phyloP scores from a whole-genome alignment of 2,888 invertebrate genomes.

The Zygogramma bicolorata region DNA sequence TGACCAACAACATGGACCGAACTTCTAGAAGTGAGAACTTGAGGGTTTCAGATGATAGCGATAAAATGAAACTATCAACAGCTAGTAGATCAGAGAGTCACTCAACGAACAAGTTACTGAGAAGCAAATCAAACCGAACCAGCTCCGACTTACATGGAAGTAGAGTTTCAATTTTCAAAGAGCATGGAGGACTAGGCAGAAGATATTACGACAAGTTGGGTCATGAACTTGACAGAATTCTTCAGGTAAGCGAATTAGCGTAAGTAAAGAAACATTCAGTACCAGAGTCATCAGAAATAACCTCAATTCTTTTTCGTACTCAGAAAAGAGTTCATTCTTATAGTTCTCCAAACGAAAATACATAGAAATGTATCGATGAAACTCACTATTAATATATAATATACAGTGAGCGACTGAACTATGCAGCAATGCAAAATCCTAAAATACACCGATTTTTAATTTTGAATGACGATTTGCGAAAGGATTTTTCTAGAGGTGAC shows the following conservation, averaged over 20 bases:
- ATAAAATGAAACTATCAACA: neutral
- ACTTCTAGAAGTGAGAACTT: neutral
- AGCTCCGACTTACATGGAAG: conserved; percentile 31
- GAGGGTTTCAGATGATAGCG: neutral
- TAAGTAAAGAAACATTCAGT: neutral
- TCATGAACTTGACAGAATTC: conserved; percentile 54
- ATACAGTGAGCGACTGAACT: too few relatives aligned
- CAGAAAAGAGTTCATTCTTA: too few relatives aligned
- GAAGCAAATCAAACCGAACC: neutral
- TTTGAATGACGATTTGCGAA: too few relatives aligned
- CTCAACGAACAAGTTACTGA: neutral
- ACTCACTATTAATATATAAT: too few relatives aligned
- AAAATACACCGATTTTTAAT: too few relatives aligned
- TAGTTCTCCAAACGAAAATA: too few relatives aligned
- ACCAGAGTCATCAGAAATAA: too few relatives aligned
- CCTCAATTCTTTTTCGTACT: too few relatives aligned
- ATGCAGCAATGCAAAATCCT: too few relatives aligned
- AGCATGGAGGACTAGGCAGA: conserved; percentile 55
- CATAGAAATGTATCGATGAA: too few relatives aligned
- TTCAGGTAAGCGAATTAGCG: conserved; percentile 50
- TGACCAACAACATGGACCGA: neutral
- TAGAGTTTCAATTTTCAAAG: conserved; percentile 26
- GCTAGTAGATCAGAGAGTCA: neutral
- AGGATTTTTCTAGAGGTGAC: too few relatives aligned
- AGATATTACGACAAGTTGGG: conserved; percentile 52